These are phyloP conservation scores for Pristis pectinata DNA, from an alignment of 2,797 vertebrate species.

Conservation along the genomic window DNA sequence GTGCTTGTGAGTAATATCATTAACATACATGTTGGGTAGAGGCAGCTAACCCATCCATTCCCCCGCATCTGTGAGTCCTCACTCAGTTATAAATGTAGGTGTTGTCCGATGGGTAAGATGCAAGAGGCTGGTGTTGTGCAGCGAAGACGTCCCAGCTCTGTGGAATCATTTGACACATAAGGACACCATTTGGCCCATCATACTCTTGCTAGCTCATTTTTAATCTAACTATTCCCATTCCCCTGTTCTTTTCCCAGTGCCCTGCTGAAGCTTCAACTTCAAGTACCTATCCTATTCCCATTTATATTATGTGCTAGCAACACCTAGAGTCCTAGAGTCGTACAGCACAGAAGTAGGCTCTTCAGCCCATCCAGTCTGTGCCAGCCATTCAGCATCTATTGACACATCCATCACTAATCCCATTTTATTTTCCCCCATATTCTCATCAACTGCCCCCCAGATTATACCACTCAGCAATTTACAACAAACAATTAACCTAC, in stretches of 20 bases:
- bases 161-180: background rate
- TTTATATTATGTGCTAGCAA: background rate
- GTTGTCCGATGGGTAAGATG: background rate
- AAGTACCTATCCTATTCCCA: background rate
- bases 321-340: too few species aligned
- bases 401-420: too few species aligned
- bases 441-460: too few species aligned
- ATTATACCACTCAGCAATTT: too few species aligned
- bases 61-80: background rate
- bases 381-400: too few species aligned
- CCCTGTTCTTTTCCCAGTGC: background rate
- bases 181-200: background rate
- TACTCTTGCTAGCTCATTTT: background rate
- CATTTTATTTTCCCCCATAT: too few species aligned
- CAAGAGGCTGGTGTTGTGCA: background rate
- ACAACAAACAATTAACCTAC: too few species aligned
- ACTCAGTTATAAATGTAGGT: background rate
- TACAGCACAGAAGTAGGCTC: too few species aligned
- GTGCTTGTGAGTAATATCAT: slow-evolving; percentile 27
- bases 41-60: slow-evolving; percentile 22
- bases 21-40: slow-evolving; percentile 4
- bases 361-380: too few species aligned
- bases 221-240: background rate
- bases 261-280: background rate
- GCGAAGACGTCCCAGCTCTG: background rate